Percentiles rank a stretch among this genome's conserved stretches.
Evolutionary conservation across 2,888 invertebrate species (phyloP).

Genomic region (Danaus chrysippus): DNA sequence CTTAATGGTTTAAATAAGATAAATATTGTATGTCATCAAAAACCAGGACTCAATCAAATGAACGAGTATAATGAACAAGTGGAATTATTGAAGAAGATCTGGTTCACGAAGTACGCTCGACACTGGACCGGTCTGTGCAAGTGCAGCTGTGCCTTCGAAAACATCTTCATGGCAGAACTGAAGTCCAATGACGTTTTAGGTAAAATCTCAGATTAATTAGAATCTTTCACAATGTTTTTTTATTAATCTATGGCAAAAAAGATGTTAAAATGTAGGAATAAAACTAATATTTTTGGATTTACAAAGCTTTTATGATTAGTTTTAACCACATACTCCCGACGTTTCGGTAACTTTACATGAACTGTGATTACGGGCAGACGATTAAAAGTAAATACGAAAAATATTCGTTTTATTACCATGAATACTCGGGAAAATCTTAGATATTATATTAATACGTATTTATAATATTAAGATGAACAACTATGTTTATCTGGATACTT

Average conservation of each 20-base stretch:
- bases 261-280: too few species aligned
- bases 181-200: constrained; percentile 86
- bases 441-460: too few species aligned
- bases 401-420: too few species aligned
- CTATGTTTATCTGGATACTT: too few species aligned
- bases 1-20: neutral
- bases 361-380: too few species aligned
- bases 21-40: constrained; percentile 5
- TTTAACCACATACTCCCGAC: too few species aligned
- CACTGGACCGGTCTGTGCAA: constrained; percentile 86
- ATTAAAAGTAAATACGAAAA: too few species aligned
- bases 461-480: too few species aligned
- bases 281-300: too few species aligned
- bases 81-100: constrained; percentile 83
- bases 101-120: constrained; percentile 92
- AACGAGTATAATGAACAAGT: constrained; percentile 80
- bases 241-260: neutral
- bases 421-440: too few species aligned
- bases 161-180: constrained; percentile 93
- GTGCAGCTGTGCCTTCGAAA: constrained; percentile 96
- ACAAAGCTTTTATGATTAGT: too few species aligned
- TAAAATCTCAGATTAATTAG: constrained; percentile 28
- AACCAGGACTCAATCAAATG: constrained; percentile 77
- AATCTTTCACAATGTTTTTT: neutral
- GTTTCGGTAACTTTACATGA: too few species aligned